Evolutionary conservation across 2,888 invertebrate genomes (phyloP).

Genomic region (Gandaritis pyraliata): DNA sequence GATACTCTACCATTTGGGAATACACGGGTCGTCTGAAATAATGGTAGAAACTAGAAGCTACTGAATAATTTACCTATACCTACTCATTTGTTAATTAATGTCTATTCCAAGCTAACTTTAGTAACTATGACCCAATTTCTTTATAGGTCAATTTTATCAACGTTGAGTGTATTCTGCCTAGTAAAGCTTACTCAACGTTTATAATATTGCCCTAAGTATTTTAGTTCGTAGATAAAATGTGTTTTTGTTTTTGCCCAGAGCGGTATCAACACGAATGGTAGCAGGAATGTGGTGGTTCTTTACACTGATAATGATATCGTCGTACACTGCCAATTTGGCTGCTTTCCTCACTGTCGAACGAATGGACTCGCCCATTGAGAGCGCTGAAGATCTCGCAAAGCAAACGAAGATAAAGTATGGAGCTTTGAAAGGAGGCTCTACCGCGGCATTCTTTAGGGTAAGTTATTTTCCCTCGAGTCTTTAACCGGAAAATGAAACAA

Average conservation of each 20-base stretch:
- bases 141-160: neutral
- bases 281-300: conserved; percentile 99
- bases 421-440: conserved; percentile 95
- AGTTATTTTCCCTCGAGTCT: conserved; percentile 44
- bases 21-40: conserved; percentile 22
- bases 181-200: too few species aligned
- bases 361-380: conserved; percentile 97
- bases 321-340: conserved; percentile 97
- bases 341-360: conserved; percentile 96
- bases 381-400: conserved; percentile 97
- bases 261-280: conserved; percentile 94
- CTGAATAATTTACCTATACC: conserved; percentile 1
- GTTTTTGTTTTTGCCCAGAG: conserved; percentile 77
- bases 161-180: too few species aligned
- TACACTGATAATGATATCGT: conserved; percentile 97
- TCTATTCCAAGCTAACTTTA: conserved; percentile 22
- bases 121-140: conserved; percentile 13
- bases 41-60: neutral
- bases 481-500: conserved; percentile 15
- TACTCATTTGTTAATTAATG: neutral
- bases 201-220: neutral
- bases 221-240: conserved; percentile 14
- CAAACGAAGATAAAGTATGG: conserved; percentile 99
- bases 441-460: conserved; percentile 97
- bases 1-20: too few species aligned